Evolutionary conservation across 2,797 vertebrate genomes (phyloP).

Genomic region (Xiphorhynchus erythropygius): DNA sequence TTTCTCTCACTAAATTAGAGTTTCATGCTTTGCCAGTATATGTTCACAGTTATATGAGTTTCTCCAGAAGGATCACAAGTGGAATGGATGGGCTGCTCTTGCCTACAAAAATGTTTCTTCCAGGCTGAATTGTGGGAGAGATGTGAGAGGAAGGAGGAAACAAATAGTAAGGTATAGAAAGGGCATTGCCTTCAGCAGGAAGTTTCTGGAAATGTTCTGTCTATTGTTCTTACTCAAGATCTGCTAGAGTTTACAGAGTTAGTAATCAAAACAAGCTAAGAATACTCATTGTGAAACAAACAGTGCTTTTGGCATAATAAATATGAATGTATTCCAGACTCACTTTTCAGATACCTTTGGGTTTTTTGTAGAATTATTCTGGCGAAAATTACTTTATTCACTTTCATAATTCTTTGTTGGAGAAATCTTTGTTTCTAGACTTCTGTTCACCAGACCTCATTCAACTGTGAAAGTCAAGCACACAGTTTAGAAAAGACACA

Average conservation of each 20-base stretch:
- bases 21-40: neutral
- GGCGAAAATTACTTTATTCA: neutral
- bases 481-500: neutral
- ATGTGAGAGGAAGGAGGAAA: neutral
- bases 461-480: neutral
- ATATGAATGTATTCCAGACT: neutral
- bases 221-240: neutral
- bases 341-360: neutral
- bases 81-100: neutral
- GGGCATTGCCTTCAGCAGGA: rapidly evolving
- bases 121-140: neutral
- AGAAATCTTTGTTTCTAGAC: neutral
- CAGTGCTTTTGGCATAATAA: neutral
- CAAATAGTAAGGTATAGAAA: rapidly evolving
- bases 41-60: neutral
- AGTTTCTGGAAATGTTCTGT: neutral
- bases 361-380: neutral
- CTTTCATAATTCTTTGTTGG: neutral
- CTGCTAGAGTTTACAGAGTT: neutral
- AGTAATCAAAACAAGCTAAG: neutral
- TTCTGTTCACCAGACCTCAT: neutral
- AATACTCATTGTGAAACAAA: neutral
- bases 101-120: neutral
- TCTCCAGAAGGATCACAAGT: neutral
- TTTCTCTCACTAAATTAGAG: neutral